Base-by-base conservation (phyloP, 2,113 vertebrate species). In the Acinonyx jubatus region DNA sequence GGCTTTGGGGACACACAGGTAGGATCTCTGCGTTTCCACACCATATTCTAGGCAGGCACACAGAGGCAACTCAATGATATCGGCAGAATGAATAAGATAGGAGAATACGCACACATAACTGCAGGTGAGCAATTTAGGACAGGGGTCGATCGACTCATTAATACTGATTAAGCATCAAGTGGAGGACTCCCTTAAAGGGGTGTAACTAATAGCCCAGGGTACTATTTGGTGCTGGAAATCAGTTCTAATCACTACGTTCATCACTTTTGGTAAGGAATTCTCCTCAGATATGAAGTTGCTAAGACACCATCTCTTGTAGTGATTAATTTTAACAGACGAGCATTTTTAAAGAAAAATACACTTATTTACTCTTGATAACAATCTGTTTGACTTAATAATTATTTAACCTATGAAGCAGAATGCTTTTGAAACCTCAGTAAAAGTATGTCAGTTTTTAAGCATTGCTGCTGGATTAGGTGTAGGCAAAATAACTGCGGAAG, bases 321-420 rank as follows among this genome's bases (percentile, higher is more conserved):
- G 25, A 91, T 79, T 48, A 74, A n/a, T 33, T 66, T 74, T 57
- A 91, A 50, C 16, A 90, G 7, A 50, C 25, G 38, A 85, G 31
- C 38, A 85, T 79, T 68, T 89, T 68, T 27, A 82, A 94, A 68
- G 33, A 79, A 68, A 29, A 85, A 25, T 21, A 69, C 19, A 69
- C 29, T 68, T 0, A 1, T 41, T 84, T 19, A 74, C 29, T 95
- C 65, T 80, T 68, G 19, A 36, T 79, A 79, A 48, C 21, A 78
- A 86, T 66, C 57, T 74, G 4, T 25, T 93, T 66, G 81, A 68
- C 15, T 31, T 92, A 76, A 63, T 38, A 68, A 85, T 48, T 61
- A 63, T 29, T 48, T 41, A 65, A 89, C 61, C 57, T 82, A 21
- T 21, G 31, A 83, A 95, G 23, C 4, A 79, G 38, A 86, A 95